These are phyloP conservation scores for Peromyscus polionotus DNA, from an alignment of 2,113 vertebrate genomes.

Conservation along the genomic window DNA sequence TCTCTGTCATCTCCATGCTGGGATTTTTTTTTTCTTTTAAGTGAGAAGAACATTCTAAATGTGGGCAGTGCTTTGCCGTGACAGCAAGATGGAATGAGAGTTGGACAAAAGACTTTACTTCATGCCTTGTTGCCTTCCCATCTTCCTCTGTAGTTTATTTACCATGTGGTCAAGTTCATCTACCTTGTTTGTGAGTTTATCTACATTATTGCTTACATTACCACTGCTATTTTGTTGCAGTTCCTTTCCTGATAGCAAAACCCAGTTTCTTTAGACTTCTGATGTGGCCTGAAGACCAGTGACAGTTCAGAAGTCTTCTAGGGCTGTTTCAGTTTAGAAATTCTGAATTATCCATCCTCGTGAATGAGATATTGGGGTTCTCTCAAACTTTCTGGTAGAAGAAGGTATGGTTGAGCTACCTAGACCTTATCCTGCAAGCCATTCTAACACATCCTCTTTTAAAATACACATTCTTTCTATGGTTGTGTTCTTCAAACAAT, in stretches of 20 bases:
- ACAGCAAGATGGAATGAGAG: fast-evolving
- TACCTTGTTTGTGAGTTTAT: neutral
- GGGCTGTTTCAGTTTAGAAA: neutral
- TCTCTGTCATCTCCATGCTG: neutral
- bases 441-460: neutral
- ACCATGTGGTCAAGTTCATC: neutral
- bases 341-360: neutral
- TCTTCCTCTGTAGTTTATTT: neutral
- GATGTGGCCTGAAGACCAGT: neutral
- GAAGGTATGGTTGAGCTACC: no score
- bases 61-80: neutral
- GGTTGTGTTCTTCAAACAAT: no score
- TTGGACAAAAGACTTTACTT: neutral
- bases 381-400: neutral
- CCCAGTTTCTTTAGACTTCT: neutral
- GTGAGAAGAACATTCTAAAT: neutral
- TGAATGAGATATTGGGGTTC: no score
- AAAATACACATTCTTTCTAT: neutral
- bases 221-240: neutral
- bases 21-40: neutral
- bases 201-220: neutral
- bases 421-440: neutral
- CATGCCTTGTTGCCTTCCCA: neutral
- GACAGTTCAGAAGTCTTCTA: neutral
- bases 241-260: neutral